These are phyloP conservation scores for Acipenser transmontanus DNA, from an alignment of 2,797 vertebrate genomes.

Conservation along the genomic window DNA sequence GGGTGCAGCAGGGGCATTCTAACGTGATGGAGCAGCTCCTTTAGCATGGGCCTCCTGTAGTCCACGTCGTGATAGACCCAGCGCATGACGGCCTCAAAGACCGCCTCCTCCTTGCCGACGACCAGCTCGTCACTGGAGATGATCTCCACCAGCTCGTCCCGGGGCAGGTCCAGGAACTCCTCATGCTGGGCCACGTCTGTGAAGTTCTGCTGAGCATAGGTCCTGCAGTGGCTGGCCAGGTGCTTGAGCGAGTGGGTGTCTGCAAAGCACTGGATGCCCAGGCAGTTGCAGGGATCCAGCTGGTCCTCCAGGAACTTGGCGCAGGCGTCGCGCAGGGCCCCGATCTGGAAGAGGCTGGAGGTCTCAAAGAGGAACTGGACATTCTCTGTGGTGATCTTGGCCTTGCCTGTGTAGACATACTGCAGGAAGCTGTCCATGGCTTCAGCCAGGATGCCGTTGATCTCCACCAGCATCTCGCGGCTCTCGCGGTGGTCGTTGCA, in stretches of 20 bases:
- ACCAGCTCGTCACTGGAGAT: slow-evolving; percentile 84
- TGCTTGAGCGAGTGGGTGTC: slow-evolving; percentile 89
- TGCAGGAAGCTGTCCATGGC: slow-evolving; percentile 95
- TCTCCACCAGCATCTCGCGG: slow-evolving; percentile 93
- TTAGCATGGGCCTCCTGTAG: slow-evolving; percentile 73
- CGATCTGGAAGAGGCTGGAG: slow-evolving; percentile 92
- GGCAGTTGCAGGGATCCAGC: slow-evolving; percentile 92
- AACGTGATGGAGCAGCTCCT: slow-evolving; percentile 85
- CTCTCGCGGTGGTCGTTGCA: slow-evolving; percentile 95
- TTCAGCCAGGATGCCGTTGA: slow-evolving; percentile 91
- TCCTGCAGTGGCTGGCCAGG: slow-evolving; percentile 82
- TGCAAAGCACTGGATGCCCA: slow-evolving; percentile 93
- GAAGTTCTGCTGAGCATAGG: slow-evolving; percentile 81
- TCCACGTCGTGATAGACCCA: slow-evolving; percentile 88
- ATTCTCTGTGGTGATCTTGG: slow-evolving; percentile 92
- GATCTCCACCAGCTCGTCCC: slow-evolving; percentile 88
- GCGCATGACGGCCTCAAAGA: slow-evolving; percentile 92
- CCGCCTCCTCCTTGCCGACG: slow-evolving; percentile 85
- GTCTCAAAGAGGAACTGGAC: slow-evolving; percentile 96
- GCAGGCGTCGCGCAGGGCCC: slow-evolving; percentile 82
- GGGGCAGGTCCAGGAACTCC: slow-evolving; percentile 86
- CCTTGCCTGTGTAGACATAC: slow-evolving; percentile 92
- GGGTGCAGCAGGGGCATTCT: slow-evolving; percentile 89
- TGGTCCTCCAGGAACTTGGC: slow-evolving; percentile 96
- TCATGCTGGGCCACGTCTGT: slow-evolving; percentile 87